phyloP scores from a whole-genome alignment of 2,888 invertebrate genomes.

The Xestia c-nigrum region DNA sequence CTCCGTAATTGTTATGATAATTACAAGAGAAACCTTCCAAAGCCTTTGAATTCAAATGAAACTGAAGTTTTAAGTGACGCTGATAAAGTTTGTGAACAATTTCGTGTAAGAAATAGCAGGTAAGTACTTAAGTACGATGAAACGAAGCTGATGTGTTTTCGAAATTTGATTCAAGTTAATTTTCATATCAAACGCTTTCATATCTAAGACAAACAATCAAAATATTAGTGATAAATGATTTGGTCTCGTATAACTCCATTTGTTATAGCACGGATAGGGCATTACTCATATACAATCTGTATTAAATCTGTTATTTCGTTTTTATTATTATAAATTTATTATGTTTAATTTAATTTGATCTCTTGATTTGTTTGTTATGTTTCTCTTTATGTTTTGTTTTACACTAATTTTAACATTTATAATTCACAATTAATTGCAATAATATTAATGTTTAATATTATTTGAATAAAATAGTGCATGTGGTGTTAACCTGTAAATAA shows the following conservation, averaged over 20 bases:
- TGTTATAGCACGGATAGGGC: background rate
- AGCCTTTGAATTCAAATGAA: constrained; percentile 39
- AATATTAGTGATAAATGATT: background rate
- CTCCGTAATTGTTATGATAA: constrained; percentile 60
- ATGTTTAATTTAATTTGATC: too few species aligned
- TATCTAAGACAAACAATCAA: background rate
- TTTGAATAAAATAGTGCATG: too few species aligned
- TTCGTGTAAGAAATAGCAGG: constrained; percentile 7
- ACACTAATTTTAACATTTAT: too few species aligned
- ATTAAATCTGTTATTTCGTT: too few species aligned
- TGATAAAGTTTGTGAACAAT: constrained; percentile 43
- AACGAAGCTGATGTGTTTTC: constrained; percentile 2
- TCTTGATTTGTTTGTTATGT: too few species aligned
- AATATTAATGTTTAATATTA: too few species aligned
- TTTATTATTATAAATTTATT: too few species aligned
- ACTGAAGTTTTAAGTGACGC: constrained; percentile 23
- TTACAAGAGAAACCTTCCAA: constrained; percentile 31
- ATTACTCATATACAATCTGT: too few species aligned
- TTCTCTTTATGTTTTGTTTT: too few species aligned
- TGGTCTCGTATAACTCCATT: background rate
- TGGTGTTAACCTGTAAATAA: too few species aligned
- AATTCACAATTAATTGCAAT: too few species aligned
- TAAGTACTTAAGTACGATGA: constrained; percentile 12
- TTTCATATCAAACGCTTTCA: background rate
- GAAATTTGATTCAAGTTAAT: constrained; percentile 7